Evolutionary conservation across 2,888 invertebrate genomes (phyloP), one percentile per base, ranked within the genome.

Genomic region (Aspidiotus rigidus): DNA sequence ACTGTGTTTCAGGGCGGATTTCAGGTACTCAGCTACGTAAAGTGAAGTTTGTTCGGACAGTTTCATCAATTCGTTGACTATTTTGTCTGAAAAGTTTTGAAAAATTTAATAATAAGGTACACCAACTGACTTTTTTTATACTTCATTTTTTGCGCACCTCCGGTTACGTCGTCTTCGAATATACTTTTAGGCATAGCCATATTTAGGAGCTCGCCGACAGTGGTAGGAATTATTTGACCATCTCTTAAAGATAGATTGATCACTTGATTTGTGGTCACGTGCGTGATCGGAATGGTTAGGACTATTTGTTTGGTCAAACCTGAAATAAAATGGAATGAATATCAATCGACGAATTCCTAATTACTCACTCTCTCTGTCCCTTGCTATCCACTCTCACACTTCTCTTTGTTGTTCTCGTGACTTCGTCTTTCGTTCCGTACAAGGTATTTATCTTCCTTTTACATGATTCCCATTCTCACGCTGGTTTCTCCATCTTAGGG

Each of bases 271-370:
- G 81, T 81, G 80, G 89, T 90, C 73, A 91, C 89, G 80, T 91
- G 90, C 80, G 89, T 91, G 71, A 95, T 91, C 69, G 95, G 95
- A 77, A 96, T 95, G 74, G 95, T 94, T 75, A 96, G 83, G 77
- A 96, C 93, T 76, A 95, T 95, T 81, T 96, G 96, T 64, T 94
- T 90, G 69, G 93, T 93, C 77, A 95, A 88, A 74, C 94, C 94
- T 94, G 80, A 59, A 76, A 75, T 71, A 28, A 53, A 53, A 53
- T 53, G n/a, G 5, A 53, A n/a, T 2, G 3, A 13, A 53, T 5
- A n/a, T 53, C 13, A 53, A 53, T 53, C 13, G 1, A 41, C 56
- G 13, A 7, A 56, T 8, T 5, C 13, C 2, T 3, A 53, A 53
- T 53, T n/a, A 3, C 5, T 1, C 5, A 2, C 53, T 5, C n/a